phyloP scores from a whole-genome alignment of 2,113 vertebrate species.

The Lethenteron camtschaticum region DNA sequence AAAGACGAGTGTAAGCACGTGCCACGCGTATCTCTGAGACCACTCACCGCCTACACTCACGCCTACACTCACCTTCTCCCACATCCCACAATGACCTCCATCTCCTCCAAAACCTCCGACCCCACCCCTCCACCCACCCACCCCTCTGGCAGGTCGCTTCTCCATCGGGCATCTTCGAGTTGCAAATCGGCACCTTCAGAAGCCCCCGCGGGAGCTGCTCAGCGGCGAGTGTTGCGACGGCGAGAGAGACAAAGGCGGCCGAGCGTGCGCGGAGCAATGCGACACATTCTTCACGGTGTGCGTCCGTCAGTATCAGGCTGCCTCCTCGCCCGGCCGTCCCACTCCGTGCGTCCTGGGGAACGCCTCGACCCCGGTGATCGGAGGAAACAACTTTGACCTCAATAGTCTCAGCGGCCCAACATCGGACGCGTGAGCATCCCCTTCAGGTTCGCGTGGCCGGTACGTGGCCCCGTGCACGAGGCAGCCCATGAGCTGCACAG shows the following conservation, averaged over 20 bases:
- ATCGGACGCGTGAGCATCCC: neutral
- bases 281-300: neutral
- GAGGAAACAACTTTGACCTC: constrained; percentile 1
- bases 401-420: constrained; percentile 2
- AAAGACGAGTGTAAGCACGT: no score
- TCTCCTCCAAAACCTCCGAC: no score
- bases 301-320: neutral
- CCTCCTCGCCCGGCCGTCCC: neutral
- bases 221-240: constrained; percentile 1
- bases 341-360: constrained; percentile 2
- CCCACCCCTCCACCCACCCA: neutral
- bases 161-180: constrained; percentile 3
- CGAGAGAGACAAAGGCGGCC: neutral
- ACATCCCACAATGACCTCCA: no score
- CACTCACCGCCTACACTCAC: no score
- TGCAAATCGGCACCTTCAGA: neutral
- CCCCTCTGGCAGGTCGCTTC: neutral
- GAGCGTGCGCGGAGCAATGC: neutral
- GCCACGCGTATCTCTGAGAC: no score
- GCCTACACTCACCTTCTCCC: no score
- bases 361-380: neutral
- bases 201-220: constrained; percentile 1
- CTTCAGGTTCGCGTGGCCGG: constrained; percentile 5
- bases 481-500: neutral
- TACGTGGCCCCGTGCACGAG: neutral